Evolutionary conservation across 2,888 invertebrate species (phyloP), one percentile per base, ranked within the genome.

Genomic region (Amphipoea lucens): DNA sequence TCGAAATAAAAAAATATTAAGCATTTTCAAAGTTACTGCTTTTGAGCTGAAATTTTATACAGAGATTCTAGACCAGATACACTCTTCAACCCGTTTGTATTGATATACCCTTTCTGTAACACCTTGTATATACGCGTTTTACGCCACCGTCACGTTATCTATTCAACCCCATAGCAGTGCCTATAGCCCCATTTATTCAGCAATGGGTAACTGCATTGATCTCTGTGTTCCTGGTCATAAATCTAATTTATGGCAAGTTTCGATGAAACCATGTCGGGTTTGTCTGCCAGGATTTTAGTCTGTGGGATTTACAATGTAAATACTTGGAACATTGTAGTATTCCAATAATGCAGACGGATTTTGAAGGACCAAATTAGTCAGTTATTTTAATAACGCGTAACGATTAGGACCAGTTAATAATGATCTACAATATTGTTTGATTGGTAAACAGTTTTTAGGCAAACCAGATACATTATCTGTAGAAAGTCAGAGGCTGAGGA

Each of bases 181-280:
- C 42, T 40, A 57, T 3, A 73, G 36, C 63, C 57, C 36, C 72
- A 42, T 84, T 54, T 54, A 54, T 51, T 36, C 67, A 23, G 36
- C 40, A 66, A 7, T 70, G 80, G 48, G 73, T 70, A 70, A 70
- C 79, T 74, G 65, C 80, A 80, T 74, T 71, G 81, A 81, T 68
- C 40, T 79, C 70, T 85, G 80, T 82, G 80, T 80, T 85, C 85
- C 82, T 82, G 81, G 74, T 80, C 85, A 80, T 82, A 80, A 82
- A 82, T 69, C 48, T 84, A 70, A 82, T 85, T 74, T 80, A 85
- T 80, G 57, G 45, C 29, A 1, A 40, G 81, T 84, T 84, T 67
- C 84, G 62, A 79, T 79, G 84, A 84, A 78, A 71, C 71, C 54
- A 40, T 62, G 40, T 78, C 42, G 57, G 51, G 42, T 63, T 71